Percentiles rank a stretch among this genome's conserved stretches.
phyloP scores from a whole-genome alignment of 2,113 vertebrate species.

The Bufo bufo region DNA sequence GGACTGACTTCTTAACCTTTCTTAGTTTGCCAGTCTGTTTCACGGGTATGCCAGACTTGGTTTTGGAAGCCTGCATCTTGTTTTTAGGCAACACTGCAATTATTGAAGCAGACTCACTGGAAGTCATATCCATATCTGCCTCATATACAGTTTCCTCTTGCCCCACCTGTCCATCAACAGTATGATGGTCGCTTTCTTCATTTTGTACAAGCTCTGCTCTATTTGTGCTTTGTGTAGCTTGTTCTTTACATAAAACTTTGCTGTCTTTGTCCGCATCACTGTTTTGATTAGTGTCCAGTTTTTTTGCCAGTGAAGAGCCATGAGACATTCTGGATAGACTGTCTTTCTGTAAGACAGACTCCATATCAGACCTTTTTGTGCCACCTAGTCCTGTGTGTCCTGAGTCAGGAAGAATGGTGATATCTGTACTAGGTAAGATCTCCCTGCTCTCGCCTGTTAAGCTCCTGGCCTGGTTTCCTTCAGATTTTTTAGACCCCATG shows the following conservation, averaged over 20 bases:
- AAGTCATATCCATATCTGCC: slow-evolving; percentile 24
- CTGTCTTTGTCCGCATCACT: not conserved
- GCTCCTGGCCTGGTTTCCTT: not conserved
- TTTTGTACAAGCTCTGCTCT: not conserved
- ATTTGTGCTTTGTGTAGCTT: not conserved
- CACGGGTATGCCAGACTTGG: slow-evolving; percentile 56
- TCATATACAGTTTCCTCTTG: slow-evolving; percentile 50
- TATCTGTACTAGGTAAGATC: not conserved
- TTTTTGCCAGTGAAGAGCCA: slow-evolving; percentile 58
- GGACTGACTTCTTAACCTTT: slow-evolving; percentile 54
- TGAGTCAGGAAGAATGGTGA: not conserved
- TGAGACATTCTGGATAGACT: slow-evolving; percentile 50
- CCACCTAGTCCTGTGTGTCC: not conserved
- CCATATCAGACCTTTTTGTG: not conserved
- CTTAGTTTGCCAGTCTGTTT: slow-evolving; percentile 25
- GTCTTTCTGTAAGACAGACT: slow-evolving; percentile 59
- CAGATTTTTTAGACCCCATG: slow-evolving; percentile 57
- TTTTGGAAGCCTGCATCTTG: slow-evolving; percentile 55
- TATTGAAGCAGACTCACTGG: slow-evolving; percentile 40
- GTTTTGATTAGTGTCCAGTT: not conserved
- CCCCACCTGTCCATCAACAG: not conserved
- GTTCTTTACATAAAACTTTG: not conserved
- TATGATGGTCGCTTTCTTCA: not conserved
- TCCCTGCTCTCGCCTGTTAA: slow-evolving; percentile 5
- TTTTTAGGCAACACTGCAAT: slow-evolving; percentile 52